Evolutionary conservation across 2,888 invertebrate genomes (phyloP), one percentile per base, ranked within the genome.

Genomic region (Drosophila diplacantha): DNA sequence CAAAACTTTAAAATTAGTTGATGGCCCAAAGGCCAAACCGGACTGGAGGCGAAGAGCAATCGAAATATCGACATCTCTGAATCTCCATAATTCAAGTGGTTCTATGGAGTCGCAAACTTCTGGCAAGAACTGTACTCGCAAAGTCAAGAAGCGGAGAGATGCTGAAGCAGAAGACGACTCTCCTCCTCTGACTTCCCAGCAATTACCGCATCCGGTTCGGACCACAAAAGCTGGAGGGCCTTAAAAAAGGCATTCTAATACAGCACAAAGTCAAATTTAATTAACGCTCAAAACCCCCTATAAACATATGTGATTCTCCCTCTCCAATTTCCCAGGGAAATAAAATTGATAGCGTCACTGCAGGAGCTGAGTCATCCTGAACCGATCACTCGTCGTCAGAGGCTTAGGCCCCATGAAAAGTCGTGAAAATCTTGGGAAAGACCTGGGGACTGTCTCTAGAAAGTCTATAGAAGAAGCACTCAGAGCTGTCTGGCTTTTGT

Each of bases 171-270:
- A 14, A 49, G 11, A 14, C 22, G 12, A 29, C 50, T 14, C 22
- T 26, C 41, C 32, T 8, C 16, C 49, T 63, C 49, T 67, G 71
- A 68, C 71, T 54, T 68, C 55, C 39, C 68, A 52, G 65, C 83
- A 79, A 81, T 79, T 79, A 73, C 71, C 63, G 81, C 83, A 79
- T 83, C 78, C 83, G 78, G 57, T 65, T 50, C 9, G 29, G 57
- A 56, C 57, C 57, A 39, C 56, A 56, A 56, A 38, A 49, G 52
- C 46, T 24, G 26, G 22, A 14, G 16, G 34, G 14, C 35, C 34
- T 29, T 35, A 8, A 29, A 47, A 20, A 35, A 32, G 51, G 34
- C 32, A 35, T 59, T 59, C 59, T 59, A 59, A 59, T 44, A 26
- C 59, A 20, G 31, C 43, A 44, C 34, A 71, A 77, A 69, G 78